Conservation (phyloP, 2,113 vertebrate species). For the Tetrax tetrax region DNA sequence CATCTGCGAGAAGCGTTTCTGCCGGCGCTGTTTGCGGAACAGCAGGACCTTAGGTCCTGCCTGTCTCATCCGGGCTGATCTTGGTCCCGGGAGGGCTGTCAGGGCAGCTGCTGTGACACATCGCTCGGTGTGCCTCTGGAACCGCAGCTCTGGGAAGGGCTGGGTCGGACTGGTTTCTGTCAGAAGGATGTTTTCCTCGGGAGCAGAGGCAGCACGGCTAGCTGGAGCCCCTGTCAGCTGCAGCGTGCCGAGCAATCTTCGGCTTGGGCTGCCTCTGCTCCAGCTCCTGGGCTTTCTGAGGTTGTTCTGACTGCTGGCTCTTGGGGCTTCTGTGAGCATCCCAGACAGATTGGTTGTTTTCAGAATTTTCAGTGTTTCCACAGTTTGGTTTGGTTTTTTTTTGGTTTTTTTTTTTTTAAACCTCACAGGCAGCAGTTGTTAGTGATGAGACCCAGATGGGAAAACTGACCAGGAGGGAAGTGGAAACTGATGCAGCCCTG, state of each 20-base stretch:
- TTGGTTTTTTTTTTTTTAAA: background rate
- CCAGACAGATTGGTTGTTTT: background rate
- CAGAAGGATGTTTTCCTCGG: background rate
- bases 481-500: background rate
- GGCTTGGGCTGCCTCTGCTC: background rate
- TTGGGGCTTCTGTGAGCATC: background rate
- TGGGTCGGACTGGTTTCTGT: background rate
- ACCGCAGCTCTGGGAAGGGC: background rate
- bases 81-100: background rate
- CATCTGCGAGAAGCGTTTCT: background rate
- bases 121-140: rapidly evolving
- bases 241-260: background rate
- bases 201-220: background rate
- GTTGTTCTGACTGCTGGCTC: background rate
- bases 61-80: background rate
- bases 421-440: background rate
- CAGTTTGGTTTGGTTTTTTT: background rate
- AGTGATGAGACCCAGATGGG: background rate
- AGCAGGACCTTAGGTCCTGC: background rate
- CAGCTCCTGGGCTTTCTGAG: background rate
- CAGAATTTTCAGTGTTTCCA: background rate
- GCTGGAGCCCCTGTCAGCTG: background rate
- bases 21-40: background rate
- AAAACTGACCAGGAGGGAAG: background rate
- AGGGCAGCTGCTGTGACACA: background rate